Evolutionary conservation across 2,888 invertebrate genomes (phyloP).

Genomic region (Torymus auratus): DNA sequence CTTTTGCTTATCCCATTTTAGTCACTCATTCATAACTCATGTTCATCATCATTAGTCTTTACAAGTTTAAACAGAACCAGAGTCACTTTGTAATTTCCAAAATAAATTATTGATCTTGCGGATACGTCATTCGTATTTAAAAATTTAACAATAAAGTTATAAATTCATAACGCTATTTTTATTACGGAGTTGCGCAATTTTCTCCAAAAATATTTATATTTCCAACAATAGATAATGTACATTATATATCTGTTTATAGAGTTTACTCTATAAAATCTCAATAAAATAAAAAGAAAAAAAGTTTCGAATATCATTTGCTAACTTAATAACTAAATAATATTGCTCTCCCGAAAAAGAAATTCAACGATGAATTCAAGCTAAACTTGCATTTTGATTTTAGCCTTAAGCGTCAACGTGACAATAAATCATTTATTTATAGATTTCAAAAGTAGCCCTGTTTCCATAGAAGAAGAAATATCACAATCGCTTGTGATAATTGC

Average conservation of each 20-base stretch:
- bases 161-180: too few relatives aligned
- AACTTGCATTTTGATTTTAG: conserved; percentile 38
- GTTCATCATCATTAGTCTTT: conserved; percentile 51
- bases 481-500: conserved; percentile 21
- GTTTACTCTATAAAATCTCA: too few relatives aligned
- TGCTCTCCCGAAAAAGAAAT: neutral
- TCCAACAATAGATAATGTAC: too few relatives aligned
- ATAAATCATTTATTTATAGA: conserved; percentile 27
- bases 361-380: neutral
- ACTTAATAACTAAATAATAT: too few relatives aligned
- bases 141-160: too few relatives aligned
- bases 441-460: conserved; percentile 46
- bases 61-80: conserved; percentile 46
- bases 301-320: too few relatives aligned
- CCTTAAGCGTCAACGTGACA: conserved; percentile 1
- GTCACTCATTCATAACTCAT: conserved; percentile 25
- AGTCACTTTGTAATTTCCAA: conserved; percentile 40
- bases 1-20: conserved; percentile 37
- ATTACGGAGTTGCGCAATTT: too few relatives aligned
- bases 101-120: conserved; percentile 13
- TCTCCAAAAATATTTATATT: too few relatives aligned
- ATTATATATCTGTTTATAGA: too few relatives aligned
- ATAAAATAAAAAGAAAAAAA: too few relatives aligned
- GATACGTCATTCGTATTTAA: too few relatives aligned
- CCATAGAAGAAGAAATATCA: conserved; percentile 40